Percentiles rank a stretch among this genome's conserved stretches.
Evolutionary conservation across 2,113 vertebrate genomes (phyloP).

Genomic region (Oryzias melastigma): DNA sequence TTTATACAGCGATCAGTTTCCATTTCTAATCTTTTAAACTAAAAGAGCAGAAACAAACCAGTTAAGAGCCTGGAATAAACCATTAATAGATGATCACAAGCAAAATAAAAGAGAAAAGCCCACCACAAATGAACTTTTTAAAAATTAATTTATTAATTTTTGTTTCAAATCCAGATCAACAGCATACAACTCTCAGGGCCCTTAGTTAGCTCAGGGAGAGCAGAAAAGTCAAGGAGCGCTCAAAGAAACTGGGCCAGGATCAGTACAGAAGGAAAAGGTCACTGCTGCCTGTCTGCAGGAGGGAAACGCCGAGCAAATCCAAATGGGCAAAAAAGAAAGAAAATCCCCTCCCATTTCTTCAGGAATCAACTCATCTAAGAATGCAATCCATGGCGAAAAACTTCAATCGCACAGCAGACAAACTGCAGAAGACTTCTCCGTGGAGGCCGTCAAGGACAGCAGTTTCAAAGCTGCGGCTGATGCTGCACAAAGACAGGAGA

Average conservation of each 20-base stretch:
- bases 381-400: background rate
- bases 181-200: conserved; percentile 52
- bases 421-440: too few species aligned
- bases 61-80: too few species aligned
- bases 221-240: conserved; percentile 47
- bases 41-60: too few species aligned
- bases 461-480: too few species aligned
- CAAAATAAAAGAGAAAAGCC: background rate
- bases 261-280: conserved; percentile 55
- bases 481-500: too few species aligned
- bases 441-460: too few species aligned
- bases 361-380: background rate
- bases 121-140: background rate
- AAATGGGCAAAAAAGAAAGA: conserved; percentile 14
- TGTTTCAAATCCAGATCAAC: conserved; percentile 68
- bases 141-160: conserved; percentile 42
- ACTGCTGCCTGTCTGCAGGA: conserved; percentile 22
- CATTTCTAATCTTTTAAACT: too few species aligned
- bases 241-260: conserved; percentile 59
- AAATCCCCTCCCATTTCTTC: too few species aligned
- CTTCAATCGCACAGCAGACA: background rate
- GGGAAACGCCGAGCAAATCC: conserved; percentile 22
- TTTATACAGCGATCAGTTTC: too few species aligned
- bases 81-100: background rate
- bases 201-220: conserved; percentile 43